Evolutionary conservation across 2,113 vertebrate genomes (phyloP).

Genomic region (Syngnathus typhle): DNA sequence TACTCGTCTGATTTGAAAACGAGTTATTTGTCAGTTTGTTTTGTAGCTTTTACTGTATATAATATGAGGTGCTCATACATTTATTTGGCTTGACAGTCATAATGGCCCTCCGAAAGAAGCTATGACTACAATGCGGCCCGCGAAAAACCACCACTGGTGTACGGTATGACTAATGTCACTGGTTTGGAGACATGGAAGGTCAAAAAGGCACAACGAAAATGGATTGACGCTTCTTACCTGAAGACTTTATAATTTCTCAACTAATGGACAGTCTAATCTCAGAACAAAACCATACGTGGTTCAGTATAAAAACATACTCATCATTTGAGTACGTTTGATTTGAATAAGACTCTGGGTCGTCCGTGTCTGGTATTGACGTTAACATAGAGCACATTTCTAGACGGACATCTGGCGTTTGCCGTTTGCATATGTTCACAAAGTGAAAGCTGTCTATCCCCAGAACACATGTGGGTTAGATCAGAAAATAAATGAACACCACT

Average conservation of each 20-base stretch:
- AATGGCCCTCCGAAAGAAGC: too few relatives aligned
- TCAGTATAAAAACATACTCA: background rate
- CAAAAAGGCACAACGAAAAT: background rate
- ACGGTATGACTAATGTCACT: too few relatives aligned
- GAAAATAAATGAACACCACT: slow-evolving; percentile 62
- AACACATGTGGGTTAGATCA: slow-evolving; percentile 47
- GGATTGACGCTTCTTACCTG: background rate
- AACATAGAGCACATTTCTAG: slow-evolving; percentile 20
- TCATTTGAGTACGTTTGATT: background rate
- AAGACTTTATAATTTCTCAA: background rate
- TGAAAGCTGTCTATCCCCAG: slow-evolving; percentile 43
- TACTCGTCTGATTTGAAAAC: too few relatives aligned
- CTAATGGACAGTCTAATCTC: background rate
- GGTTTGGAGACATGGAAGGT: background rate
- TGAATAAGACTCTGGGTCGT: background rate
- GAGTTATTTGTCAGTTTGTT: too few relatives aligned
- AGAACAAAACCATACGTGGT: background rate
- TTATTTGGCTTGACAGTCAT: too few relatives aligned
- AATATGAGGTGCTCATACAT: too few relatives aligned
- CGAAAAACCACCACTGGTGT: too few relatives aligned
- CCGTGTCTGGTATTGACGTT: background rate
- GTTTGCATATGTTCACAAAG: slow-evolving; percentile 29
- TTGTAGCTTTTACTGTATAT: too few relatives aligned
- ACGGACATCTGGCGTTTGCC: slow-evolving; percentile 20
- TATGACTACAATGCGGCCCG: too few relatives aligned